Evolutionary conservation across 53 echinoderm and acorn worm species (phyloP).

Genomic region (Arbacia lixula): DNA sequence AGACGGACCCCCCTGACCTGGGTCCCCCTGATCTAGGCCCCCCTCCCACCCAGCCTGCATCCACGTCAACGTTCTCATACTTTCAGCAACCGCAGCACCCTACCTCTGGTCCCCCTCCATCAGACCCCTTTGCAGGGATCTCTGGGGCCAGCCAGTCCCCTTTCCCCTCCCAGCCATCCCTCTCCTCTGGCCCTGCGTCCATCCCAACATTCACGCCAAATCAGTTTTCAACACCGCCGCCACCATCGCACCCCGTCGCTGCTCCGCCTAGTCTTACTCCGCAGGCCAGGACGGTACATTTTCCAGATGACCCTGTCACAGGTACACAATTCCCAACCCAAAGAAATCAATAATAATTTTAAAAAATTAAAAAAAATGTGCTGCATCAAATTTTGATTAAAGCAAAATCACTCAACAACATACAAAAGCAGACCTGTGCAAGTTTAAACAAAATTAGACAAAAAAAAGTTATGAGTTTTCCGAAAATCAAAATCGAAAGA

Average conservation of each 20-base stretch:
- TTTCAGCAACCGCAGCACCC: constrained; percentile 50
- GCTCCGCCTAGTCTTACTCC: not conserved
- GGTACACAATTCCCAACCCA: no score
- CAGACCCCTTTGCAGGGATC: constrained; percentile 84
- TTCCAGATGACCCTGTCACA: constrained; percentile 25
- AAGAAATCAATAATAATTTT: no score
- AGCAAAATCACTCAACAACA: no score
- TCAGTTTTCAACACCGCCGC: constrained; percentile 32
- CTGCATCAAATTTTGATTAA: no score
- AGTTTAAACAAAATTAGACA: no score
- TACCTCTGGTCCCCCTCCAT: constrained; percentile 39
- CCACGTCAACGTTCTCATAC: constrained; percentile 73
- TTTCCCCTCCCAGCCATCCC: constrained; percentile 35
- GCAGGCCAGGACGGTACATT: constrained; percentile 29
- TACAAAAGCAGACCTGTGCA: no score
- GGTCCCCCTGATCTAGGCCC: constrained; percentile 20
- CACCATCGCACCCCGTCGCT: constrained; percentile 26
- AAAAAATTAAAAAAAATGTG: no score
- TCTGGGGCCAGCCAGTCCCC: constrained; percentile 45
- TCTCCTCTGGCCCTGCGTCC: constrained; percentile 39
- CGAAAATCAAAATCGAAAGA: no score
- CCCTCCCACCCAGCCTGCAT: constrained; percentile 32
- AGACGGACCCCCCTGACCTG: constrained; percentile 68
- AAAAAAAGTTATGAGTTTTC: no score
- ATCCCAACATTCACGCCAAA: constrained; percentile 23